Conservation (phyloP, 2,888 invertebrate species). For the Apodemia mormo region DNA sequence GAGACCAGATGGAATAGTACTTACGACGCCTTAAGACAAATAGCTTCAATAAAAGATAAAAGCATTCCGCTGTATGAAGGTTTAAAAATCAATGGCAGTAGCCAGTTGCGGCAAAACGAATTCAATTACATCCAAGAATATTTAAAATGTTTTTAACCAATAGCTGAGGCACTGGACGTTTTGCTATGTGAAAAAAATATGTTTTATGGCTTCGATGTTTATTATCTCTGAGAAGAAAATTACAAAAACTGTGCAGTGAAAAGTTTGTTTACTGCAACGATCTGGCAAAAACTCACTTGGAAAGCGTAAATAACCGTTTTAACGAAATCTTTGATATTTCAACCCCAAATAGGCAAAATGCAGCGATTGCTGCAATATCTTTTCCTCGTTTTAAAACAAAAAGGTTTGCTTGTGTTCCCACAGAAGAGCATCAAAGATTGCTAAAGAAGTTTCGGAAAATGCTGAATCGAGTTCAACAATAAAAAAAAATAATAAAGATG, state of each 20-base stretch:
- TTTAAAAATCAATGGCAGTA: background rate
- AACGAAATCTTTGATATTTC: background rate
- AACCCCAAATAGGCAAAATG: background rate
- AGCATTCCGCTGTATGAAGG: background rate
- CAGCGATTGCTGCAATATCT: background rate
- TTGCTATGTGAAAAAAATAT: background rate
- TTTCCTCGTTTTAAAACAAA: slow-evolving; percentile 10
- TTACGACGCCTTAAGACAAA: slow-evolving; percentile 34
- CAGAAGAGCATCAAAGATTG: slow-evolving; percentile 27
- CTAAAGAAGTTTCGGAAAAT: slow-evolving; percentile 27
- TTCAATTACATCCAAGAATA: background rate
- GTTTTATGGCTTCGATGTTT: background rate
- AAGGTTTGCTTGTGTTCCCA: slow-evolving; percentile 28
- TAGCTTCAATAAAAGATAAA: slow-evolving; percentile 26
- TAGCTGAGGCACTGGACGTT: background rate
- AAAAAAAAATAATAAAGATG: slow-evolving; percentile 25
- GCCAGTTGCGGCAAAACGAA: background rate
- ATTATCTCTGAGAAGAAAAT: background rate
- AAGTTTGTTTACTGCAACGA: background rate
- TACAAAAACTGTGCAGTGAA: background rate
- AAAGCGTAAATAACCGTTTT: background rate
- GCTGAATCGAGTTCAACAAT: background rate
- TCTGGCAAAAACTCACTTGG: background rate
- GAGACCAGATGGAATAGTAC: slow-evolving; percentile 36
- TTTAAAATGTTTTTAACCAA: background rate